Percentiles rank a stretch among this genome's conserved stretches.
phyloP scores from a whole-genome alignment of 2,797 vertebrate species.

The Anabas testudineus region DNA sequence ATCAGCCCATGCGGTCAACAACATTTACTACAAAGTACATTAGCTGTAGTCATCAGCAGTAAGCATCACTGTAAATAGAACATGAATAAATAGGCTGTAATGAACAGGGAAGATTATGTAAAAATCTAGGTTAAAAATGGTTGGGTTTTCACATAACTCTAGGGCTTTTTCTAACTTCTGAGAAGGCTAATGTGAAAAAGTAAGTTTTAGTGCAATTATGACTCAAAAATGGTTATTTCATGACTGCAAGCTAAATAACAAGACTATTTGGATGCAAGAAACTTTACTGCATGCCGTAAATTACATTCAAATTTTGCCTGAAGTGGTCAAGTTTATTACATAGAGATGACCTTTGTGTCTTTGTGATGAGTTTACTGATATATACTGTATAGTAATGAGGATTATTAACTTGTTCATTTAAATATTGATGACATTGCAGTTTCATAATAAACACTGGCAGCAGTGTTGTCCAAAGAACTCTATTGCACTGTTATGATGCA shows the following conservation, averaged over 20 bases:
- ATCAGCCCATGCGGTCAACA: conserved; percentile 15
- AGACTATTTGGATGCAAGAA: background rate
- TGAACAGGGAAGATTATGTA: conserved; percentile 28
- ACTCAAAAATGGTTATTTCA: background rate
- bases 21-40: conserved; percentile 18
- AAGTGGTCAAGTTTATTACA: conserved; percentile 1
- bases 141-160: conserved; percentile 21
- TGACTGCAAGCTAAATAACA: background rate
- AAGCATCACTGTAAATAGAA: conserved; percentile 35
- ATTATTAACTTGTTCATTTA: background rate
- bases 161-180: conserved; percentile 3
- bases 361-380: background rate
- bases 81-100: conserved; percentile 30
- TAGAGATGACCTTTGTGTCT: background rate
- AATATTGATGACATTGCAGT: background rate
- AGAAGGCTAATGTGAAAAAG: conserved; percentile 1
- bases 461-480: background rate
- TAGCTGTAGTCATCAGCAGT: conserved; percentile 9
- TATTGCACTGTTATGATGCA: conserved; percentile 8
- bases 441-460: background rate
- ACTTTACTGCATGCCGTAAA: background rate
- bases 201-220: conserved; percentile 13
- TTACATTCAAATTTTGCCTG: background rate
- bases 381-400: background rate
- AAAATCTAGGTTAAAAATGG: conserved; percentile 33